Base-by-base conservation (phyloP, 2,797 vertebrate genomes). In the Galagoides demidoff region DNA sequence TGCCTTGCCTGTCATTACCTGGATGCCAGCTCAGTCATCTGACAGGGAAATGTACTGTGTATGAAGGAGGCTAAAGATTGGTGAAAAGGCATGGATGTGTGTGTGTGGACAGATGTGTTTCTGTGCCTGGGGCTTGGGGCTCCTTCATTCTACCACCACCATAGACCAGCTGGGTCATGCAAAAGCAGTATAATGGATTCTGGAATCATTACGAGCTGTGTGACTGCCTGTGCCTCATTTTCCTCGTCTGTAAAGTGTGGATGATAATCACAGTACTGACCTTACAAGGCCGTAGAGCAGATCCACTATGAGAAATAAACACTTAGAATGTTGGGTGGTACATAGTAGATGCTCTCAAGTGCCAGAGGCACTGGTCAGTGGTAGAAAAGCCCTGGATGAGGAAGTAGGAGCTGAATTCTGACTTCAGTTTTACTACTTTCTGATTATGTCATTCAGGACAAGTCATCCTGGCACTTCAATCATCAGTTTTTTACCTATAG, bases 401-500 rank as follows among this genome's bases (percentile, higher is more conserved):
- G 70, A 95, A 89, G 37, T 16, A 66, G 34, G 43, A 79, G 11
- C 10, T 79, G 37, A 5, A 16, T 77, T 34, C 59, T 78, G 85
- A 63, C 43, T 34, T 82, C 63, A 66, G 14, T 31, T 92, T 57
- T 85, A 70, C n/a, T 39, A 52, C 31, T 55, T 79, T 89, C 83
- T 78, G 61, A 52, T 82, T 74, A 14, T 52, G 29, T 82, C 71
- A 39, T 70, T n/a, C 22, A 92, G 37, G 45, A 83, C 45, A 90
- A 92, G 63, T 79, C 68, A 92, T 12, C n/a, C 31, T 81, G 52
- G 11, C 43, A 76, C 12, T 61, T 34, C 37, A 79, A 39, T 25
- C 63, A 63, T 81, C 81, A 78, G 34, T 78, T 74, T 87, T 61
- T 68, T 63, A 89, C 27, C 68, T 92, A 25, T 74, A 85, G 85